Evolutionary conservation across 2,888 invertebrate genomes (phyloP).

Genomic region (Coenonympha glycerion): DNA sequence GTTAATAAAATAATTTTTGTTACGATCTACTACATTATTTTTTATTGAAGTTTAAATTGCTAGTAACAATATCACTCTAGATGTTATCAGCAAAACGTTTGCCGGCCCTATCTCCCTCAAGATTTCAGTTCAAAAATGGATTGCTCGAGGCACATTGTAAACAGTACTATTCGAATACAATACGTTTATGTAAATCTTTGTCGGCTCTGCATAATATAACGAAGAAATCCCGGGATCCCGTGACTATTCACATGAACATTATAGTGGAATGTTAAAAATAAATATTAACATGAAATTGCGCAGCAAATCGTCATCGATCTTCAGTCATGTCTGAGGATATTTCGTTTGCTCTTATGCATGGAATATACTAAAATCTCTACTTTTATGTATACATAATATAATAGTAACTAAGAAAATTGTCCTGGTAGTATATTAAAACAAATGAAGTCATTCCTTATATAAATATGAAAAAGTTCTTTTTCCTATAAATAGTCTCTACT

Average conservation of each 20-base stretch:
- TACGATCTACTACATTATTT: too few species aligned
- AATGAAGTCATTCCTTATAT: too few species aligned
- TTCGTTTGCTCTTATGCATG: too few species aligned
- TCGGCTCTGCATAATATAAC: conserved; percentile 52
- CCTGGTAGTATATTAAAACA: too few species aligned
- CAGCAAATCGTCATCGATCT: background rate
- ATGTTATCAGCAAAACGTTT: conserved; percentile 63
- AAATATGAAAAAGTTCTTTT: too few species aligned
- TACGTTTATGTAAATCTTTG: conserved; percentile 55
- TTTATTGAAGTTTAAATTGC: background rate
- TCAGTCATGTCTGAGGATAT: too few species aligned
- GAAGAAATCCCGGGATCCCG: conserved; percentile 49
- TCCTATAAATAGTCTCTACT: too few species aligned
- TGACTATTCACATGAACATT: conserved; percentile 36
- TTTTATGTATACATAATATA: too few species aligned
- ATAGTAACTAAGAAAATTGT: too few species aligned
- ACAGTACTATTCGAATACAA: conserved; percentile 39
- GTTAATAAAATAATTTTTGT: too few species aligned
- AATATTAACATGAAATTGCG: background rate
- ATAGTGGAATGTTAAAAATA: too few species aligned
- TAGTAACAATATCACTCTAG: background rate
- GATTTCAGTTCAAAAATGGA: conserved; percentile 41
- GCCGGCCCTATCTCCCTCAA: conserved; percentile 50
- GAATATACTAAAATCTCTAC: too few species aligned
- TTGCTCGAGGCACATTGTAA: conserved; percentile 43